phyloP scores from a whole-genome alignment of 2,797 vertebrate species.

The Chaetodon trifasciatus region DNA sequence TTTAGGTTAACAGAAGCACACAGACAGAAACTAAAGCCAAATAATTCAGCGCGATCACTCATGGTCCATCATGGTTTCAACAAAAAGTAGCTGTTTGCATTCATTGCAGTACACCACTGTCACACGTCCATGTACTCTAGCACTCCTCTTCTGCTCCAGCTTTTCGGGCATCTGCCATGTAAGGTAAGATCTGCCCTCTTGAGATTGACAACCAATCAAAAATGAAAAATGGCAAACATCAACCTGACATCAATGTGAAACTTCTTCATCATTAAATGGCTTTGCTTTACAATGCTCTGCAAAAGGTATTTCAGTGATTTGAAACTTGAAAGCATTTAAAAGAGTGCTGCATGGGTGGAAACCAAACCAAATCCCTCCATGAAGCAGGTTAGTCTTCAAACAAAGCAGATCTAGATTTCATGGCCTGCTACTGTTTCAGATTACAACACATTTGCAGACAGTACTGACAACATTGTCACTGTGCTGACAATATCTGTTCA shows the following conservation, averaged over 20 bases:
- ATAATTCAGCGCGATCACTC: neutral
- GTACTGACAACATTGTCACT: neutral
- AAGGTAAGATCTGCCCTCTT: no score
- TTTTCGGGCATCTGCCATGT: neutral
- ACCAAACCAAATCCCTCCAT: neutral
- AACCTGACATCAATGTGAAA: neutral
- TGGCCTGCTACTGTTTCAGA: neutral
- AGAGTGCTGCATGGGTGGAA: neutral
- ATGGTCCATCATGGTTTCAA: neutral
- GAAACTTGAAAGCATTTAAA: neutral
- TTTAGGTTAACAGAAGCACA: neutral
- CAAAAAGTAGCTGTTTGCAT: neutral
- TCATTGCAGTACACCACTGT: neutral
- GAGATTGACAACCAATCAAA: neutral
- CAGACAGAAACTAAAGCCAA: constrained; percentile 6
- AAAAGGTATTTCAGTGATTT: neutral
- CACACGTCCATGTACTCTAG: neutral
- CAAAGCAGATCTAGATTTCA: neutral
- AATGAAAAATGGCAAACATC: neutral
- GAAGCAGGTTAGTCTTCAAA: neutral
- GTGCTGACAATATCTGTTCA: neutral
- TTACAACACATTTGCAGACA: neutral
- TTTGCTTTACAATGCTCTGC: neutral
- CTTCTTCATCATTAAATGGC: neutral
- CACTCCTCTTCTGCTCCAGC: neutral